Evolutionary conservation across 2,113 vertebrate genomes (phyloP).

Genomic region (Carollia perspicillata): DNA sequence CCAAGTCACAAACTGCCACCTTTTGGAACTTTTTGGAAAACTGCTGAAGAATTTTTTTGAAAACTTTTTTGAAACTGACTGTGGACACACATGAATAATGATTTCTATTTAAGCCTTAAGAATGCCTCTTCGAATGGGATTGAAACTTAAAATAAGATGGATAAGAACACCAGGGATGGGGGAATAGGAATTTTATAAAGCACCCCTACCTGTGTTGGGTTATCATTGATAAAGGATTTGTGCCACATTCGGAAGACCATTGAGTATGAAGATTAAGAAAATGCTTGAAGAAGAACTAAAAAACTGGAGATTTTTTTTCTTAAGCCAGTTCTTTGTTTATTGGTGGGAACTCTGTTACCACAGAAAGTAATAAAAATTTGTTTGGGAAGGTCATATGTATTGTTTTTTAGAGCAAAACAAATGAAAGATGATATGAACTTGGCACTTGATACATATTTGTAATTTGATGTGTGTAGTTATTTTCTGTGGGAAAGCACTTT

Average conservation of each 20-base stretch:
- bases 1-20: neutral
- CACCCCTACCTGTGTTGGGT: neutral
- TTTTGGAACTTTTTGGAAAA: constrained; percentile 4
- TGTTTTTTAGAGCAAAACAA: constrained; percentile 62
- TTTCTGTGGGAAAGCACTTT: constrained; percentile 67
- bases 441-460: constrained; percentile 52
- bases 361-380: constrained; percentile 1
- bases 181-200: neutral
- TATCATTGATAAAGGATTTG: neutral
- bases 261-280: neutral
- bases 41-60: neutral
- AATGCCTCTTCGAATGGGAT: neutral
- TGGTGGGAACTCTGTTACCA: constrained; percentile 26
- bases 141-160: neutral
- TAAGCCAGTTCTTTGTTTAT: constrained; percentile 32
- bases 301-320: neutral
- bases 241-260: neutral
- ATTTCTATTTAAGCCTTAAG: neutral
- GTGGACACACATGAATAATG: neutral
- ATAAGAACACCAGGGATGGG: neutral
- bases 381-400: constrained; percentile 24
- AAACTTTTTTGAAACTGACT: too few species aligned
- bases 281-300: constrained; percentile 39
- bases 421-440: constrained; percentile 67
- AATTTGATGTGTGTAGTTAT: constrained; percentile 63